phyloP scores from a whole-genome alignment of 2,797 vertebrate genomes.

The Echiichthys vipera region DNA sequence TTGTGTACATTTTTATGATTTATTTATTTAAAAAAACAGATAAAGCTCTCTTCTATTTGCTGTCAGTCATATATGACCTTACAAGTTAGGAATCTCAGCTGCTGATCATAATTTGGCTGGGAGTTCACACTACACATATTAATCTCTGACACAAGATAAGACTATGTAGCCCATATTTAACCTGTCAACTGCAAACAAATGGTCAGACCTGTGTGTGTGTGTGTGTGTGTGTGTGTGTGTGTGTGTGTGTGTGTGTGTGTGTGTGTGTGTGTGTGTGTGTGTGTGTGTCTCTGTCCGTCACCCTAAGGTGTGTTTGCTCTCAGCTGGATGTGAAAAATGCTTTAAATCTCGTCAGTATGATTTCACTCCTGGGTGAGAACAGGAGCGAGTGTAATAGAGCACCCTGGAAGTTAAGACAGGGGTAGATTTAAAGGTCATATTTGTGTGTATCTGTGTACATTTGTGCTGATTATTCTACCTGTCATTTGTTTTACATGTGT shows the following conservation, averaged over 20 bases:
- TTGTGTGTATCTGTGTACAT: background rate
- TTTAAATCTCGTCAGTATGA: constrained; percentile 58
- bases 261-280: constrained; percentile 9
- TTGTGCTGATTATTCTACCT: background rate
- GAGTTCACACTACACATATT: constrained; percentile 45
- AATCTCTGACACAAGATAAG: constrained; percentile 62
- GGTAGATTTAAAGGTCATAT: constrained; percentile 1
- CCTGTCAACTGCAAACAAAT: constrained; percentile 72
- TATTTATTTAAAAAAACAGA: constrained; percentile 45
- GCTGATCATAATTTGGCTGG: constrained; percentile 32
- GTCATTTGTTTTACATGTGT: background rate
- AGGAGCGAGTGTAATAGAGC: constrained; percentile 40
- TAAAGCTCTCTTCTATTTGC: constrained; percentile 7
- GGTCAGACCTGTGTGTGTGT: constrained; percentile 50
- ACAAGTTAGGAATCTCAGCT: constrained; percentile 40
- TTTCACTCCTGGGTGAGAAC: constrained; percentile 54
- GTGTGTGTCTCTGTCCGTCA: background rate
- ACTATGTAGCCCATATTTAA: constrained; percentile 58
- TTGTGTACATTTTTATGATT: constrained; percentile 28
- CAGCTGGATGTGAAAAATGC: constrained; percentile 63
- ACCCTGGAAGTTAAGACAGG: constrained; percentile 3
- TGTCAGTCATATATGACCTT: constrained; percentile 32
- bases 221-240: constrained; percentile 26
- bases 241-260: constrained; percentile 4
- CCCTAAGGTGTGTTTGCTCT: constrained; percentile 41